Base-by-base conservation (phyloP, 2,888 invertebrate genomes). In the Nymphalis polychloros region DNA sequence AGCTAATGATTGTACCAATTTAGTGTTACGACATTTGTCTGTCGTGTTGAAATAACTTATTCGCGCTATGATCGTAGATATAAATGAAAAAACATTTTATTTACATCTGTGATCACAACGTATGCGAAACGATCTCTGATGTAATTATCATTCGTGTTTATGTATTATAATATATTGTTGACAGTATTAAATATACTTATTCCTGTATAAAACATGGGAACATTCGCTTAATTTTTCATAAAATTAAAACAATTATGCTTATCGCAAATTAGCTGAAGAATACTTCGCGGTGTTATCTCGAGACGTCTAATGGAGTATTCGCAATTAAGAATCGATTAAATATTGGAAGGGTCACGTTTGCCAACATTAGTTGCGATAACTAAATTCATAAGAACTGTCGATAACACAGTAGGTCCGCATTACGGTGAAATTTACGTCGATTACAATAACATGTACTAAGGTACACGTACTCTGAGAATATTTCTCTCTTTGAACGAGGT, bases 301-400 rank as follows among this genome's bases (percentile, higher is more conserved):
- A 81, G 79, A 79, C 77, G 78, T 82, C 81, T 87, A 90, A 89
- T 89, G 79, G 81, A 78, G 78, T 84, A 86, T 91, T 91, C 74
- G 91, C 90, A 89, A 92, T 92, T 92, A 92, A 92, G 86, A 91
- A 92, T 80, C 91, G 78, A 92, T 92, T 92, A 89, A 84, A 84
- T 74, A 72, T 77, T 79, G 78, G 75, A 81, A 78, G 77, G 81
- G 87, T 90, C 89, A 90, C 89, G 89, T 90, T 89, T 82, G 86
- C 85, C 81, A 86, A 88, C 88, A 83, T 84, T 81, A 72, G 76
- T 75, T 72, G 76, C 75, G 86, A 88, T 86, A 85, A 84, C 72
- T 57, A 61, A 74, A 72, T 75, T 72, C 63, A 63, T 67, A 65
- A 67, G 64, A 71, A 68, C 57, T 48, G 55, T 55, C 17, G 66